Percentiles rank a stretch among this genome's conserved stretches.
These are phyloP conservation scores for Ellobius talpinus DNA, from an alignment of 2,113 vertebrate species.

Conservation along the genomic window DNA sequence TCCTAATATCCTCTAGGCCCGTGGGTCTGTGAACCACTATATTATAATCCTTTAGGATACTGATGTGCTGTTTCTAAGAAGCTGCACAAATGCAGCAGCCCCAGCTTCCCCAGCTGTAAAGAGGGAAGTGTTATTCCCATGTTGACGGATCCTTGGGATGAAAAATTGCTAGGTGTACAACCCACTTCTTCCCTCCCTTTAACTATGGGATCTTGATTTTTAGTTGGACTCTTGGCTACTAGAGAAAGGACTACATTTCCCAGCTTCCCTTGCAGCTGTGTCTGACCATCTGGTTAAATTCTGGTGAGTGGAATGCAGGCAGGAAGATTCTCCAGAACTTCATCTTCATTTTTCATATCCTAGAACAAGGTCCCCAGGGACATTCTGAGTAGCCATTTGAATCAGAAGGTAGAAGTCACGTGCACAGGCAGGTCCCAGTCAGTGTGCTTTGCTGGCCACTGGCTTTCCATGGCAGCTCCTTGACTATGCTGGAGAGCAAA, in stretches of 20 bases:
- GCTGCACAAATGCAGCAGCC: not conserved
- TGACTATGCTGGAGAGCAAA: not conserved
- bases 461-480: conserved; percentile 2
- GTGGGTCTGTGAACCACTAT: not conserved
- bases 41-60: conserved; percentile 37
- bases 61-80: not conserved
- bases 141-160: not conserved
- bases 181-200: not conserved
- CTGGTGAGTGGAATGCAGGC: not conserved
- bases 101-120: not conserved
- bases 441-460: conserved; percentile 14
- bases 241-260: not conserved
- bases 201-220: not conserved
- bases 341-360: not conserved
- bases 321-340: not conserved
- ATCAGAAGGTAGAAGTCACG: conserved; percentile 6
- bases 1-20: not conserved
- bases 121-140: not conserved
- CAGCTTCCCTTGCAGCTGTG: not conserved
- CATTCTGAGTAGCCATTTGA: not conserved
- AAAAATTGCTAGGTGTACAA: not conserved
- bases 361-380: not conserved
- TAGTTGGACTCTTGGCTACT: not conserved
- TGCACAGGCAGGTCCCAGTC: not conserved
- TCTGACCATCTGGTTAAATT: not conserved